These are phyloP conservation scores for Ctenomys sociabilis DNA, from an alignment of 2,113 vertebrate genomes.

Conservation along the genomic window DNA sequence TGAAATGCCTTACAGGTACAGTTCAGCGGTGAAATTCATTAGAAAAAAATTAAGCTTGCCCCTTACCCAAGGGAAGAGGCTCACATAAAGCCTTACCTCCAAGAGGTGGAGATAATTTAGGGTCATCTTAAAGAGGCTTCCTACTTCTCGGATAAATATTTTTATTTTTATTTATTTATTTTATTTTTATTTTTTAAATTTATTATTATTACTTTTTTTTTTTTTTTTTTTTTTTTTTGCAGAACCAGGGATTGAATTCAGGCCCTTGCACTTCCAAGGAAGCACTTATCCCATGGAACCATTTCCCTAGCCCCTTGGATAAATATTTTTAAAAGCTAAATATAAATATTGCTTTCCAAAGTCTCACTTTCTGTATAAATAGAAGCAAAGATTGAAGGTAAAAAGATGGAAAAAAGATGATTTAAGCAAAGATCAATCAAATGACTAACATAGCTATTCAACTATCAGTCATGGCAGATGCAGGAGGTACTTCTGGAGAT, in stretches of 20 bases:
- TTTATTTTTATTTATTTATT: too few relatives aligned
- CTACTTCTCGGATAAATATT: neutral
- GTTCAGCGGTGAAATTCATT: neutral
- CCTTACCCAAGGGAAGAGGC: neutral
- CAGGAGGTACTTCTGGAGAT: neutral
- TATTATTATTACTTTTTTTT: too few relatives aligned
- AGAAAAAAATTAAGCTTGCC: neutral
- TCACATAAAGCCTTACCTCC: neutral
- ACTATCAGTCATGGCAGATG: neutral
- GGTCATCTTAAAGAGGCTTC: slow-evolving; percentile 2
- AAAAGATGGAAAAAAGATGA: neutral
- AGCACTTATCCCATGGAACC: too few relatives aligned
- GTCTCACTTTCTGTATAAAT: neutral
- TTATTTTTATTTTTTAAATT: too few relatives aligned
- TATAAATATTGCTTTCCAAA: neutral
- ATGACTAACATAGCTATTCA: neutral
- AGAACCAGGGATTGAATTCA: too few relatives aligned
- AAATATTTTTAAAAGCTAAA: slow-evolving; percentile 8
- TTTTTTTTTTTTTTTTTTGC: too few relatives aligned
- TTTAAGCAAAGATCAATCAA: neutral
- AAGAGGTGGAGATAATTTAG: neutral
- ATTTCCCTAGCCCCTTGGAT: too few relatives aligned
- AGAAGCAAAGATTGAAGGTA: neutral
- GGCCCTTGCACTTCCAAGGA: too few relatives aligned
- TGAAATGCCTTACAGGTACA: neutral